Conservation (phyloP, 2,888 invertebrate species). For the Lypha dubia region DNA sequence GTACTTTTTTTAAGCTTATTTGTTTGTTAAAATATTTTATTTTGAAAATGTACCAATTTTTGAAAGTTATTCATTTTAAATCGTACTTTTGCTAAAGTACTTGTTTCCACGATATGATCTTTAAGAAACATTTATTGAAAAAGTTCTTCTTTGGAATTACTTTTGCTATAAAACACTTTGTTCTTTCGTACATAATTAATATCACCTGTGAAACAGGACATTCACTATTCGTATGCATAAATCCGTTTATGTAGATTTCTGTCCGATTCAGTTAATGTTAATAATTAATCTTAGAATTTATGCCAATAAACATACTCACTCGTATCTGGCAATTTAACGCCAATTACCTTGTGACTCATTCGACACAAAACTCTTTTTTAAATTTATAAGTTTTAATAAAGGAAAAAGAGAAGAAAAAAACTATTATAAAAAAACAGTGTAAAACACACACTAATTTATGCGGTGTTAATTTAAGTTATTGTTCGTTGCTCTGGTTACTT, state of each 20-base stretch:
- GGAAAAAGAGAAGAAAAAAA: conserved; percentile 2
- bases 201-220: background rate
- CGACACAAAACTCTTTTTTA: conserved; percentile 33
- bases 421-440: conserved; percentile 4
- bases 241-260: background rate
- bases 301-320: conserved; percentile 1
- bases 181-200: no score
- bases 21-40: background rate
- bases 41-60: background rate
- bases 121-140: no score
- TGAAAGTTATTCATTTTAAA: background rate
- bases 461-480: conserved; percentile 71
- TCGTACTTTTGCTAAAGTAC: background rate
- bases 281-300: conserved; percentile 10
- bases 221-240: background rate
- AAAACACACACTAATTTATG: conserved; percentile 69
- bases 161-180: no score
- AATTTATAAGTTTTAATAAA: background rate
- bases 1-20: background rate
- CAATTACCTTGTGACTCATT: conserved; percentile 58
- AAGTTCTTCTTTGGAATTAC: no score
- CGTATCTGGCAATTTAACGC: conserved; percentile 32
- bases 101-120: no score
- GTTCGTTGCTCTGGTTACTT: conserved; percentile 41
- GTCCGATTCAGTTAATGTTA: background rate